phyloP scores from a whole-genome alignment of 1,140 invertebrate species.

The Drosophila pseudoobscura region DNA sequence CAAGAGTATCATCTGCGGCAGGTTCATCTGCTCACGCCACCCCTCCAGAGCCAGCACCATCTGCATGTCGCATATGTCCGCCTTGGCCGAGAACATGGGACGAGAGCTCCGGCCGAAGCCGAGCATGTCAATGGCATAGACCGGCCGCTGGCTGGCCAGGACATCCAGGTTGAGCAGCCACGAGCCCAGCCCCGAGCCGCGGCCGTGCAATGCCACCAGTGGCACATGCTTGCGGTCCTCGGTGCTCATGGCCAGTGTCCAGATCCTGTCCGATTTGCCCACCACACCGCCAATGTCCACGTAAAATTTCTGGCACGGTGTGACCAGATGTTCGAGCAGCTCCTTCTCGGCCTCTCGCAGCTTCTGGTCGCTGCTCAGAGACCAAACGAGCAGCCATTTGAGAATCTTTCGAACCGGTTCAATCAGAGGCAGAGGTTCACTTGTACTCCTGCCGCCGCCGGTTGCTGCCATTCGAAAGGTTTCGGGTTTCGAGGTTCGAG shows the following conservation, averaged over 20 bases:
- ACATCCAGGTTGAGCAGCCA: conserved; percentile 92
- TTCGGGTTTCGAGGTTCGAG: conserved; percentile 1
- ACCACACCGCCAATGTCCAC: conserved; percentile 89
- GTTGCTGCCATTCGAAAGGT: background rate
- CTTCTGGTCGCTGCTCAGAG: conserved; percentile 15
- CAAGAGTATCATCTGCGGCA: conserved; percentile 92
- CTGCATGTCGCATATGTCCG: conserved; percentile 89
- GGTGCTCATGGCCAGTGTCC: conserved; percentile 89
- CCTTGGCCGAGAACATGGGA: conserved; percentile 88
- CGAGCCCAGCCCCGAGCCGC: conserved; percentile 91
- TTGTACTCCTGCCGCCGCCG: conserved; percentile 6
- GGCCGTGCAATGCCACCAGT: conserved; percentile 92
- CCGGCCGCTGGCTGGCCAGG: conserved; percentile 88
- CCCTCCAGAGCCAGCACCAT: conserved; percentile 92
- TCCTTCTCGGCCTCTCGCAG: conserved; percentile 9
- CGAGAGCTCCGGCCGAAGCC: conserved; percentile 94
- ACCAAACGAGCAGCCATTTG: conserved; percentile 16
- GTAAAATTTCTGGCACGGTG: conserved; percentile 86
- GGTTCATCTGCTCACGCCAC: conserved; percentile 91
- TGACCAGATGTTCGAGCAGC: conserved; percentile 7
- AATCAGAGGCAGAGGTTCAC: background rate
- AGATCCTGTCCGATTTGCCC: conserved; percentile 88
- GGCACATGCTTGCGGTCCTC: conserved; percentile 85
- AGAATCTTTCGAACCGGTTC: conserved; percentile 11
- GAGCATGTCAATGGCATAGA: conserved; percentile 93